phyloP scores from a whole-genome alignment of 1,140 invertebrate species.

The Musca domestica region DNA sequence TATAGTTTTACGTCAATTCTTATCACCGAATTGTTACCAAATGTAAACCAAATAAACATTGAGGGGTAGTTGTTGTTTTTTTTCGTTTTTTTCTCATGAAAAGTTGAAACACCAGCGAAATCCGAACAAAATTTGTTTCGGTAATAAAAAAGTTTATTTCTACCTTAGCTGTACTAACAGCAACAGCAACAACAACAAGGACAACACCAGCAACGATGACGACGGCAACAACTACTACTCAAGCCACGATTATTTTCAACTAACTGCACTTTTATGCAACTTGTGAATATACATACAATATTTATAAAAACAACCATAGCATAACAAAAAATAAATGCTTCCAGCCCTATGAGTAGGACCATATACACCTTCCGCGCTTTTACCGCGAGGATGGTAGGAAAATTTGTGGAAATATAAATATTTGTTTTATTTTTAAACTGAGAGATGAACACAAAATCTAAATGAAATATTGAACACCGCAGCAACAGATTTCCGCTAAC shows the following conservation, averaged over 20 bases:
- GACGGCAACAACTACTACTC: background rate
- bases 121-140: background rate
- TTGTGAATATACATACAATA: conserved; percentile 5
- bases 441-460: too few species aligned
- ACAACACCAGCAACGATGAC: background rate
- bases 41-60: too few species aligned
- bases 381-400: too few species aligned
- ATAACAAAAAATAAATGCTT: conserved; percentile 11
- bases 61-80: too few species aligned
- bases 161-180: background rate
- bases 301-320: background rate
- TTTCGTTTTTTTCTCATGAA: too few species aligned
- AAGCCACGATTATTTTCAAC: conserved; percentile 13
- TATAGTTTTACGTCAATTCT: too few species aligned
- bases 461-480: too few species aligned
- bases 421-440: too few species aligned
- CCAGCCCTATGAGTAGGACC: background rate
- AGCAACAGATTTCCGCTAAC: too few species aligned
- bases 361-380: too few species aligned
- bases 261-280: conserved; percentile 21
- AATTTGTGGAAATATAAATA: too few species aligned
- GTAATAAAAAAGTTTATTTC: conserved; percentile 20
- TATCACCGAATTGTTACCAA: too few species aligned
- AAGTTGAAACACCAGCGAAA: background rate
- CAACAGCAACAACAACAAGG: background rate